Evolutionary conservation across 1,140 invertebrate species (phyloP).

Genomic region (Linepithema humile): DNA sequence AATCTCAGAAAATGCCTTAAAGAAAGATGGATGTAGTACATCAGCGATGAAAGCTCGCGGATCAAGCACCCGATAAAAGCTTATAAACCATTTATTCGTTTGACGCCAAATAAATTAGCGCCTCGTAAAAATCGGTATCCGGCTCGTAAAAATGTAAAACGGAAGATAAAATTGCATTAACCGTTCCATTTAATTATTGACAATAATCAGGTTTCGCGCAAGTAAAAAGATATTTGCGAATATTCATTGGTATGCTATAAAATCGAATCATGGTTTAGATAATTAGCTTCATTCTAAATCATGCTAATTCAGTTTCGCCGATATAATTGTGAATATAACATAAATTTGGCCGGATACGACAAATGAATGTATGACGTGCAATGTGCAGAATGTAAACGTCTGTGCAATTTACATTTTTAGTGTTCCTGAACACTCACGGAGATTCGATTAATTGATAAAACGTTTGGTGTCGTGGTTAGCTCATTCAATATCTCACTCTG

Average conservation of each 20-base stretch:
- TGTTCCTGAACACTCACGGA: neutral
- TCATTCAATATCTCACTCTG: constrained; percentile 9
- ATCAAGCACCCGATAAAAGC: constrained; percentile 11
- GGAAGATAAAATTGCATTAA: neutral
- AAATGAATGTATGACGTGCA: neutral
- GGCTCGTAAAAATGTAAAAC: neutral
- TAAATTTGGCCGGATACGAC: neutral
- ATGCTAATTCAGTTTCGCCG: neutral
- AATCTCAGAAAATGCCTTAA: constrained; percentile 47
- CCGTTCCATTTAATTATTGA: neutral
- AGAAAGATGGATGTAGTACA: constrained; percentile 48
- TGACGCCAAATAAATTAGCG: constrained; percentile 15
- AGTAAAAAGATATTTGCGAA: neutral
- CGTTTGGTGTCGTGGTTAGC: neutral
- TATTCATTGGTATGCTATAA: neutral
- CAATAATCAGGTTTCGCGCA: neutral
- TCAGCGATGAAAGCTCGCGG: constrained; percentile 33
- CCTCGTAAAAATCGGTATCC: neutral
- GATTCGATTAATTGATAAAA: constrained; percentile 31
- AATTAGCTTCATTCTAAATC: neutral
- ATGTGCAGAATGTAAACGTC: neutral
- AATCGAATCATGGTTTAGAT: neutral
- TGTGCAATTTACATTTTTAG: constrained; percentile 4
- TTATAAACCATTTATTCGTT: constrained; percentile 1
- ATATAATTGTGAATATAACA: neutral